Base-by-base conservation (phyloP, 2,888 invertebrate species). In the Andrena bicolor region DNA sequence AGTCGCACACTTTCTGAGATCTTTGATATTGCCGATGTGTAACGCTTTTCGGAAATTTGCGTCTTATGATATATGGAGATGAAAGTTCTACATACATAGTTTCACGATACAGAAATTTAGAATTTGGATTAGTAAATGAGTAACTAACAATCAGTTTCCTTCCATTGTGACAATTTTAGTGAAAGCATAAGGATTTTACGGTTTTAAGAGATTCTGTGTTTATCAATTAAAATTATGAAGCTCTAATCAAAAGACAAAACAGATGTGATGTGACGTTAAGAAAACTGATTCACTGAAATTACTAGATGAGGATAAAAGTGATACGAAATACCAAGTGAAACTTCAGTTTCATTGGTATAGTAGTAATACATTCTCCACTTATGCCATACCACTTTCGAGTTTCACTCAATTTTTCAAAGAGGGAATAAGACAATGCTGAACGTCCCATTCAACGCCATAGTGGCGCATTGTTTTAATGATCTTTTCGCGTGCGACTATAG, bases 381-480 rank as follows among this genome's bases (percentile, higher is more conserved):
- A 13, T 13, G 41, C 41, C 13, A 41, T 41, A 13, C 41, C 41
- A 16, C 41, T 41, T 41, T 35, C 64, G 35, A 28, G 61, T 64
- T 32, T 69, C 64, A 65, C 58, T 72, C 10, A 35, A 64, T 32
- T 41, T 56, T 71, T 56, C 64, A 48, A n/a, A 10, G 20, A 64
- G 49, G 13, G 16, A 53, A 30, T 23, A 58, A 61, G 23, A 23
- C 48, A 60, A 30, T 49, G 23, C 28, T 13, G 4, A 20, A 28
- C 48, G 26, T 56, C 63, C n/a, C 48, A 35, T 65, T 53, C 53
- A 61, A 26, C 72, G 30, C 53, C 73, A 70, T 4, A 35, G 70
- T 5, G 16, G 60, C 30, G 56, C 63, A 76, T 76, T 76, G 76
- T 82, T 72, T 76, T 75, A 75, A 72, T 64, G 69, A 71, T 76